A percentile compares a stretch with the other conserved stretches of the same genome.
Evolutionary conservation across 2,888 invertebrate species (phyloP).

Genomic region (Chrysolina oricalcia): DNA sequence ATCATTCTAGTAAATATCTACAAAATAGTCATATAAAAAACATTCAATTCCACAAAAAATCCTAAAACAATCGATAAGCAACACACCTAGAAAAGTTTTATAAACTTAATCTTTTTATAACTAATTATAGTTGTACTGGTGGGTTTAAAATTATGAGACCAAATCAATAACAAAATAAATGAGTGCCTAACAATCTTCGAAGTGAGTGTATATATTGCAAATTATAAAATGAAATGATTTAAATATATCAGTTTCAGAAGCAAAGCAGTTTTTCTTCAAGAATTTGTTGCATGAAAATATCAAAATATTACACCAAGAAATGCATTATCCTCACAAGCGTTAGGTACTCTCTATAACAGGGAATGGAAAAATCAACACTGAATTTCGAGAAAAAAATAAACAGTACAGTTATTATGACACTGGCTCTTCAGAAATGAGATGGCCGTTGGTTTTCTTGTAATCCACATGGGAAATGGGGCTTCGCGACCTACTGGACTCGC

Average conservation of each 20-base stretch:
- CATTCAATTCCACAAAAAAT: constrained; percentile 46
- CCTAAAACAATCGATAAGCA: constrained; percentile 42
- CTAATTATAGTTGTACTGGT: constrained; percentile 34
- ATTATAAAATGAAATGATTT: neutral
- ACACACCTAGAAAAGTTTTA: constrained; percentile 30
- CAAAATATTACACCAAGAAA: constrained; percentile 4
- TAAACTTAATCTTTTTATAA: constrained; percentile 32
- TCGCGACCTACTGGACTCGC: constrained; percentile 47
- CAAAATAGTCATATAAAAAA: constrained; percentile 53
- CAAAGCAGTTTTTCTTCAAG: neutral
- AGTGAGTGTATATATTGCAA: neutral
- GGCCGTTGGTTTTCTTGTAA: constrained; percentile 65
- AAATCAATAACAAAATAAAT: constrained; percentile 33
- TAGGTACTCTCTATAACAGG: constrained; percentile 16
- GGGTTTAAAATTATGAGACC: constrained; percentile 38
- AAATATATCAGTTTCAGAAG: neutral
- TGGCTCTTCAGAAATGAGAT: constrained; percentile 52
- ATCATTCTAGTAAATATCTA: constrained; percentile 49
- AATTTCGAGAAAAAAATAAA: constrained; percentile 1
- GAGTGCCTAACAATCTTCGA: neutral
- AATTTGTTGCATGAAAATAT: constrained; percentile 10
- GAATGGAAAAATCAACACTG: constrained; percentile 22
- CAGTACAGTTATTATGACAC: constrained; percentile 28
- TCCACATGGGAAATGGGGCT: constrained; percentile 58
- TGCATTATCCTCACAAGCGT: neutral